These are phyloP conservation scores for Aplidium turbinatum DNA, from an alignment of 23 tunicate species.

Conservation along the genomic window DNA sequence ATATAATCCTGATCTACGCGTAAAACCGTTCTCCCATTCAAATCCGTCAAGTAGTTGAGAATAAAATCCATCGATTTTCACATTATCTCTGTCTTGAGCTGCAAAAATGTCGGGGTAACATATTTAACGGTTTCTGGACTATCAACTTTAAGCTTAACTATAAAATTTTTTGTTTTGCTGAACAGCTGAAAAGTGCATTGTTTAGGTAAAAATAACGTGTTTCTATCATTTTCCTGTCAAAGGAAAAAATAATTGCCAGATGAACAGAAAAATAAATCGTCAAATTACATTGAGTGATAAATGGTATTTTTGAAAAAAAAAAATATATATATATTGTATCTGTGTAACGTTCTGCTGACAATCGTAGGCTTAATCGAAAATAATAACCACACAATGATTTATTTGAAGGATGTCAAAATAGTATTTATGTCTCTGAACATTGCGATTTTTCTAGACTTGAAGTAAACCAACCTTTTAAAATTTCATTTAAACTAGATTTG, in stretches of 20 bases:
- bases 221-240: too few species aligned
- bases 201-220: too few species aligned
- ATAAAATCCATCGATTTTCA: conserved; percentile 48
- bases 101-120: background rate
- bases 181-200: too few species aligned
- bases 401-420: too few species aligned
- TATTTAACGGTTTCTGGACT: background rate
- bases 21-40: conserved; percentile 80
- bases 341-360: background rate
- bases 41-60: conserved; percentile 69
- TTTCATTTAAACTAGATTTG: conserved; percentile 49
- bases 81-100: conserved; percentile 55
- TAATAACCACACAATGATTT: too few species aligned
- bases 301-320: too few species aligned
- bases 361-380: too few species aligned
- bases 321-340: background rate
- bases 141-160: background rate
- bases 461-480: conserved; percentile 76
- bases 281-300: too few species aligned
- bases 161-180: too few species aligned
- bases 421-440: background rate
- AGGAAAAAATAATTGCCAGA: too few species aligned
- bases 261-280: too few species aligned
- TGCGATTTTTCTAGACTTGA: too few species aligned
- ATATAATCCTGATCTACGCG: conserved; percentile 49